Conservation (phyloP, 2,797 vertebrate genomes). For the Podargus strigoides region DNA sequence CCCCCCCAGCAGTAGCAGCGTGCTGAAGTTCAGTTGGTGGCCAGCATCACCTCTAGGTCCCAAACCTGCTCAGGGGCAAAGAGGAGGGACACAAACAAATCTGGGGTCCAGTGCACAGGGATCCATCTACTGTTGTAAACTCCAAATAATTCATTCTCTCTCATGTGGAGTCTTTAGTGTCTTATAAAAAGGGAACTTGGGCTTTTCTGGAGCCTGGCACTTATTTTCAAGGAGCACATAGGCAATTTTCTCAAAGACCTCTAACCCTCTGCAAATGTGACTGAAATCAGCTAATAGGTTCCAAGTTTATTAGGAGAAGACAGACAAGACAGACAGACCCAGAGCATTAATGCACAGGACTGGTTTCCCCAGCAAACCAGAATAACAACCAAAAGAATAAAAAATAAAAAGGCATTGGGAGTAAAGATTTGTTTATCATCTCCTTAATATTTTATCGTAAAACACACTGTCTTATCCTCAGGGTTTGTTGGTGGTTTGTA, state of each 20-base stretch:
- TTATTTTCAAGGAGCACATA: background rate
- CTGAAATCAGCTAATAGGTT: background rate
- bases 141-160: background rate
- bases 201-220: background rate
- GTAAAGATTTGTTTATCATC: slow-evolving; percentile 12
- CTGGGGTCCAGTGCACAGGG: accelerated
- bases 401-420: background rate
- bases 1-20: accelerated
- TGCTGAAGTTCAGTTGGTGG: background rate
- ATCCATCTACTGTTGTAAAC: background rate
- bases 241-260: background rate
- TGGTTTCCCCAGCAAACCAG: background rate
- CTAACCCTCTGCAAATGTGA: background rate
- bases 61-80: background rate
- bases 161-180: background rate
- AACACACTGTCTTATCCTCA: background rate
- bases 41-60: background rate
- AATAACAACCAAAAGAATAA: background rate
- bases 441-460: slow-evolving; percentile 15
- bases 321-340: background rate
- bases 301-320: background rate
- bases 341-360: background rate
- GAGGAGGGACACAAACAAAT: background rate
- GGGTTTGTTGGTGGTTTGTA: slow-evolving; percentile 14
- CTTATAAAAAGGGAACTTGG: background rate